phyloP scores from a whole-genome alignment of 2,888 invertebrate genomes.

The Cantharis flavilabris region DNA sequence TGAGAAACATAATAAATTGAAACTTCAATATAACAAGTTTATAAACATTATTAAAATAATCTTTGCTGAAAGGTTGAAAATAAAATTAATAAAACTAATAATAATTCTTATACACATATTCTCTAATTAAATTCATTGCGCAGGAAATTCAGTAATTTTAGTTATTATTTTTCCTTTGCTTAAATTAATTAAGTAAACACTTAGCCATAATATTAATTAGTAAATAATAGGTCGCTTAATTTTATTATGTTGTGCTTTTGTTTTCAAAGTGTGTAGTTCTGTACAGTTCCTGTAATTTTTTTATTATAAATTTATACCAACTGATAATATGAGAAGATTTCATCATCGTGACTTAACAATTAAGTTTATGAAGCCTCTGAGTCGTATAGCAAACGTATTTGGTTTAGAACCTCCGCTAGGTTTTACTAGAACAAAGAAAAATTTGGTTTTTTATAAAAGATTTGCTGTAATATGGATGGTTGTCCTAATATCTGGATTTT shows the following conservation, averaged over 20 bases:
- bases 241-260: too few species aligned
- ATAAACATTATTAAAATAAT: too few species aligned
- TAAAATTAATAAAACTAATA: too few species aligned
- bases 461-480: not conserved
- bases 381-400: not conserved
- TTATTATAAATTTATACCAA: too few species aligned
- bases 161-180: not conserved
- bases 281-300: too few species aligned
- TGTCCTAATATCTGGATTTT: not conserved
- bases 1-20: too few species aligned
- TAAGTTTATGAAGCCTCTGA: not conserved
- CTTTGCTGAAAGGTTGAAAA: too few species aligned
- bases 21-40: too few species aligned
- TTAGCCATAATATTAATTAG: not conserved
- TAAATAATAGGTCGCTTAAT: too few species aligned
- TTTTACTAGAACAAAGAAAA: not conserved
- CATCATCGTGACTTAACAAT: not conserved
- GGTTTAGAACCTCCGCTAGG: not conserved
- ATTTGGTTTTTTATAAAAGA: not conserved
- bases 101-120: too few species aligned
- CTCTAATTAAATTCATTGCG: too few species aligned
- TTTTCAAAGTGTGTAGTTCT: too few species aligned
- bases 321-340: not conserved
- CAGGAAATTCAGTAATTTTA: not conserved
- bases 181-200: not conserved